Base-by-base conservation (phyloP, 1,140 invertebrate genomes). In the Trichonephila clavata region DNA sequence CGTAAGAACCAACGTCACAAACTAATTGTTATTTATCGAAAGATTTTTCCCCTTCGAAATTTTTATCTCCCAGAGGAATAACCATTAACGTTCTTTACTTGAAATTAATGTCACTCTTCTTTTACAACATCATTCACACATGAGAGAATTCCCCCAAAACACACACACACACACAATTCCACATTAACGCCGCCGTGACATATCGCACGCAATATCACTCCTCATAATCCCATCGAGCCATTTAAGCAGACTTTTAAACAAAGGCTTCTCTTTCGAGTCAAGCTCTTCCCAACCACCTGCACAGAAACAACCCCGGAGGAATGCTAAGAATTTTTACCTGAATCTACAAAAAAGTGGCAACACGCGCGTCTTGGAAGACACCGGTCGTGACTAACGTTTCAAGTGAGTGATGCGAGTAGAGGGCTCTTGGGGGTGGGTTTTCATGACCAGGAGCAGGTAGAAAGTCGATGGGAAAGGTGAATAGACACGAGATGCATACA, bases 241-340 rank as follows among this genome's bases (percentile, higher is more conserved):
- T 20, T 16, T 32, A 32, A 77, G 71, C 24, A 32, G n/a, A 50
- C 50, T 5, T 83, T 83, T 27, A 83, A 83, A 83, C 43, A 83
- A 83, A 83, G 50, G 32, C 50, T 24, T 59, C 16, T 39, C 32
- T 39, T 39, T 39, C 32, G 32, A 39, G 4, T 4, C 32, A 4
- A 39, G 1, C 20, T 83, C 16, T 57, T 50, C 81, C 21, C 20
- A 50, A 83, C 39, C 81, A 83, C 81, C 81, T 83, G 81, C 81
- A 24, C 39, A 83, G 50, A 57, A 57, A 77, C 71, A 77, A 77
- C 43, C 81, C 43, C n/a, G 21, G n/a, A 57, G 81, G 81, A 83
- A 83, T 83, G 81, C 81, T 8, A 50, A 2, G 81, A 83, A 83
- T 83, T 57, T 57, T 83, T 83, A 83, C 81, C 81, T 83, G 81